These are phyloP conservation scores for Hylomyscus alleni DNA, from an alignment of 2,797 vertebrate species.

Conservation along the genomic window DNA sequence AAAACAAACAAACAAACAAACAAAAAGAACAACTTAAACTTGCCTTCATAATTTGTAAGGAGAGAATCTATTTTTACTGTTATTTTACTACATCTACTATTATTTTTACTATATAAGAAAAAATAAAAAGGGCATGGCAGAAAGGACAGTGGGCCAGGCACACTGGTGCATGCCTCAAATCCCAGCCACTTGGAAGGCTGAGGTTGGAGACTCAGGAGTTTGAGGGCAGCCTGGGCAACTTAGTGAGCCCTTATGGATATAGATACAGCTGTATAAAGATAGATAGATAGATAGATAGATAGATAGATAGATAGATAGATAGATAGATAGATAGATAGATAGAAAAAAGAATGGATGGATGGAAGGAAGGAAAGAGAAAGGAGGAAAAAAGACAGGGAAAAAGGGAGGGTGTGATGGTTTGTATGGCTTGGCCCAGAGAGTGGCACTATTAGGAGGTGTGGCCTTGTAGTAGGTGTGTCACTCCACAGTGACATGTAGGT, in stretches of 20 bases:
- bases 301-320: no score
- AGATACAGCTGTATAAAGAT: neutral
- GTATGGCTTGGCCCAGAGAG: no score
- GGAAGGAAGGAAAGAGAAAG: no score
- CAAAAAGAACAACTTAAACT: conserved; percentile 1
- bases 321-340: neutral
- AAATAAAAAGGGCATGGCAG: neutral
- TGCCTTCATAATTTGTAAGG: neutral
- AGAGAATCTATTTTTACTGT: conserved; percentile 10
- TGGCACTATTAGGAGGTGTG: no score
- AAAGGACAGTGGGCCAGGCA: neutral
- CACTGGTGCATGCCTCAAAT: neutral
- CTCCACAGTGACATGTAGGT: no score
- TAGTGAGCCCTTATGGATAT: neutral
- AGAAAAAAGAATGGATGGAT: neutral
- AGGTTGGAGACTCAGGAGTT: neutral
- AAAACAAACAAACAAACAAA: no score
- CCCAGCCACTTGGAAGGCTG: neutral
- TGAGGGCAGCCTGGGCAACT: neutral
- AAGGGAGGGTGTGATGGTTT: no score
- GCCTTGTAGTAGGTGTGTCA: no score
- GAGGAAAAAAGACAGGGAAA: neutral
- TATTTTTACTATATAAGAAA: conserved; percentile 26
- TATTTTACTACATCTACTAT: conserved; percentile 10
- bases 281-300: neutral